Percentiles rank a stretch among this genome's conserved stretches.
phyloP scores from a whole-genome alignment of 2,113 vertebrate genomes.

The Meriones unguiculatus region DNA sequence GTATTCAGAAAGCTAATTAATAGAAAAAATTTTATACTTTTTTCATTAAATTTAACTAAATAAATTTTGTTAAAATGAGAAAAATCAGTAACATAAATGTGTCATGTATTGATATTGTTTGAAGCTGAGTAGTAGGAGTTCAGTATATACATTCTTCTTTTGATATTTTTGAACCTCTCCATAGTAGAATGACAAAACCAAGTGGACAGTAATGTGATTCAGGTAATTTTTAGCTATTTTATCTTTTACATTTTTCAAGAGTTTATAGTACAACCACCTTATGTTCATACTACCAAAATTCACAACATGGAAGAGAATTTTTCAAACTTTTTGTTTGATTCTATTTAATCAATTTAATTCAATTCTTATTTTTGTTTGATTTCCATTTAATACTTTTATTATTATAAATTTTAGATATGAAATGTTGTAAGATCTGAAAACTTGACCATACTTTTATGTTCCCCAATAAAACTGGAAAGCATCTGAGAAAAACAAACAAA shows the following conservation, averaged over 20 bases:
- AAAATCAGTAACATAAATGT: neutral
- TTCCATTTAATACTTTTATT: neutral
- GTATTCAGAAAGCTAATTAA: neutral
- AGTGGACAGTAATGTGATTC: neutral
- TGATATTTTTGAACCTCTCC: slow-evolving; percentile 1
- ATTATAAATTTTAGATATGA: slow-evolving; percentile 60
- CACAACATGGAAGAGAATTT: neutral
- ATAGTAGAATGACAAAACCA: slow-evolving; percentile 19
- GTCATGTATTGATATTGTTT: neutral
- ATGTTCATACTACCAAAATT: neutral
- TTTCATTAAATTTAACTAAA: slow-evolving; percentile 83
- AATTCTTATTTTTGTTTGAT: neutral
- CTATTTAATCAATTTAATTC: no score
- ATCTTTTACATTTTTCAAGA: neutral
- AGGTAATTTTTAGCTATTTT: neutral
- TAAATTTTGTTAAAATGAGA: no score
- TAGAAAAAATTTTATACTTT: slow-evolving; percentile 89
- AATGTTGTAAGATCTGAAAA: neutral
- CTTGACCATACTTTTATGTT: neutral
- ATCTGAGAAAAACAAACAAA: neutral
- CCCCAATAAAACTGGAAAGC: neutral
- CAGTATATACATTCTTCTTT: neutral
- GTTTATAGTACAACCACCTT: neutral
- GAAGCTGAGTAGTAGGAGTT: neutral
- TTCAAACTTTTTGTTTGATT: slow-evolving; percentile 8